Conservation (phyloP, 2,888 invertebrate genomes). For the Nemotelus nigrinus region DNA sequence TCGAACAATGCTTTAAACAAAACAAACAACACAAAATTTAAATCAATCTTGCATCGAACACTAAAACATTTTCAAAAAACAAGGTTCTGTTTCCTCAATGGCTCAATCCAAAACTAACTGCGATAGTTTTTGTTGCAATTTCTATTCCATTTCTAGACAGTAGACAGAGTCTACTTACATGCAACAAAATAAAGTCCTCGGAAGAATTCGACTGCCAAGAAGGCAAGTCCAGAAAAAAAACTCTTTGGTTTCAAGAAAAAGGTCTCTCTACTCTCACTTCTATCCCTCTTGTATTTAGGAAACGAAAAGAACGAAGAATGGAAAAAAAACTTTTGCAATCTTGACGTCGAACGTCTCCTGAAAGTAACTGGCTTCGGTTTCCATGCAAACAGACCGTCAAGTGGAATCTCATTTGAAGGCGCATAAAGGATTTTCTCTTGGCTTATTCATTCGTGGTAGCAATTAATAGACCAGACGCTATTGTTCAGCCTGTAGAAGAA, state of each 20-base stretch:
- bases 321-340: constrained; percentile 22
- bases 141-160: too few relatives aligned
- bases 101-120: too few relatives aligned
- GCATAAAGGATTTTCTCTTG: constrained; percentile 39
- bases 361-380: constrained; percentile 39
- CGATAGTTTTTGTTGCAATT: too few relatives aligned
- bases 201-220: too few relatives aligned
- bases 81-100: too few relatives aligned
- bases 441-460: constrained; percentile 47
- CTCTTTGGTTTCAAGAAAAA: not conserved
- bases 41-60: too few relatives aligned
- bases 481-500: constrained; percentile 34
- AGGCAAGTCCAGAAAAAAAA: constrained; percentile 1
- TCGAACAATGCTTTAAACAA: too few relatives aligned
- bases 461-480: constrained; percentile 50
- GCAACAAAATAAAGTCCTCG: too few relatives aligned
- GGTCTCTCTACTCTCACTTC: not conserved
- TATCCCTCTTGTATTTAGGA: not conserved
- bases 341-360: constrained; percentile 7
- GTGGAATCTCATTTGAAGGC: constrained; percentile 41
- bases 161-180: too few relatives aligned
- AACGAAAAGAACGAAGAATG: too few relatives aligned
- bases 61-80: too few relatives aligned
- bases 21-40: too few relatives aligned
- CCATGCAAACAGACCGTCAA: constrained; percentile 45